Conservation (phyloP, 2,888 invertebrate genomes). For the Netelia virgata region DNA sequence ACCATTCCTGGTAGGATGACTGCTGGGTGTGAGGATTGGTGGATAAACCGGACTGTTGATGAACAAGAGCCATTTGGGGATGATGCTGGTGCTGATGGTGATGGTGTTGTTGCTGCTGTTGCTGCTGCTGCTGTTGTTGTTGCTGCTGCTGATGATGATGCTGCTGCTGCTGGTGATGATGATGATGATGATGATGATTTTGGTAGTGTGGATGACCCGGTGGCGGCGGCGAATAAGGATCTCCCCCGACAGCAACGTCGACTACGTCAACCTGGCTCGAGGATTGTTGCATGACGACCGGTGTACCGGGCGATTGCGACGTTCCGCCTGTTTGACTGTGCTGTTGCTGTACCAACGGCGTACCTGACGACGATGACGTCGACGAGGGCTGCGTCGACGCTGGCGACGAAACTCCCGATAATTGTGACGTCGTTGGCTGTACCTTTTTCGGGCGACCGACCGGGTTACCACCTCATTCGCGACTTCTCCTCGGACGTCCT, state of each 20-base stretch:
- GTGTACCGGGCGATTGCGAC: slow-evolving; percentile 58
- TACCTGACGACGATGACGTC: slow-evolving; percentile 72
- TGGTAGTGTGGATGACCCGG: slow-evolving; percentile 84
- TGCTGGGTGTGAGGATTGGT: slow-evolving; percentile 72
- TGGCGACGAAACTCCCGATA: slow-evolving; percentile 70
- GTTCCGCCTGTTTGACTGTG: slow-evolving; percentile 56
- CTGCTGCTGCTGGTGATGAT: slow-evolving; percentile 79
- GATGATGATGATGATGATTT: slow-evolving; percentile 78
- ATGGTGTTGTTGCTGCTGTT: slow-evolving; percentile 64
- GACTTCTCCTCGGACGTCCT: slow-evolving; percentile 94
- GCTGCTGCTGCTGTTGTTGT: slow-evolving; percentile 59
- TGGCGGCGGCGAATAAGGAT: slow-evolving; percentile 84
- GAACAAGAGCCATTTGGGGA: slow-evolving; percentile 75
- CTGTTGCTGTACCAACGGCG: slow-evolving; percentile 54
- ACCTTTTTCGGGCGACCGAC: slow-evolving; percentile 85
- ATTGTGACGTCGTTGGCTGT: slow-evolving; percentile 78
- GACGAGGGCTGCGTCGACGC: slow-evolving; percentile 62
- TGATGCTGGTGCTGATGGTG: slow-evolving; percentile 45
- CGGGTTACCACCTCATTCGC: slow-evolving; percentile 91
- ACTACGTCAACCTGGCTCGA: slow-evolving; percentile 75
- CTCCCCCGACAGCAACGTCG: slow-evolving; percentile 79
- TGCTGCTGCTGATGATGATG: slow-evolving; percentile 76
- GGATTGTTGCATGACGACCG: slow-evolving; percentile 64
- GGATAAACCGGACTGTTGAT: slow-evolving; percentile 71
- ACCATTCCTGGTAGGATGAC: slow-evolving; percentile 71